Conservation (phyloP, 2,113 vertebrate genomes). For the Astur gentilis region DNA sequence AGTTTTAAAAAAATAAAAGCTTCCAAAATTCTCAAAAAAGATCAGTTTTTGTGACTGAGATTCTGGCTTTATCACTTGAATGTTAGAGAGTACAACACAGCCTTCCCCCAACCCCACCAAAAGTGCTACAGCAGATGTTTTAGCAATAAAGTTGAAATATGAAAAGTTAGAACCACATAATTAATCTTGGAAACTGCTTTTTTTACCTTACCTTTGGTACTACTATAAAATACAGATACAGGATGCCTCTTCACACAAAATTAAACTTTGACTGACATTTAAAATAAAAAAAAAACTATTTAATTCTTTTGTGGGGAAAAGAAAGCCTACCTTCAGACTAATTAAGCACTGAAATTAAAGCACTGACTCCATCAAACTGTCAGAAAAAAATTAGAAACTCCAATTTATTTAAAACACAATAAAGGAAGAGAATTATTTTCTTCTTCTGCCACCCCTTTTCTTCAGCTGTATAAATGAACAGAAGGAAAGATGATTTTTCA, state of each 20-base stretch:
- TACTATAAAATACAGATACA: neutral
- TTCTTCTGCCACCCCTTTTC: neutral
- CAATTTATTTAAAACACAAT: neutral
- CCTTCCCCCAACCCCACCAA: neutral
- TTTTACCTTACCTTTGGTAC: neutral
- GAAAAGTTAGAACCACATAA: neutral
- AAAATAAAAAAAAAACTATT: neutral
- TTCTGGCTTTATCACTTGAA: neutral
- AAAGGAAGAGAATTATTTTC: neutral
- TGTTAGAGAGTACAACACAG: neutral
- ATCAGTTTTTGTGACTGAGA: neutral
- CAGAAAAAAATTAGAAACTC: neutral
- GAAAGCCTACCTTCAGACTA: neutral
- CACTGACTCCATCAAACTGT: neutral
- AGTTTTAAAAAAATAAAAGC: neutral
- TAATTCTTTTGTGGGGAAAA: neutral
- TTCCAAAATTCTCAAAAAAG: neutral
- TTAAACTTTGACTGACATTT: neutral
- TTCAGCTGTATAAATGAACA: neutral
- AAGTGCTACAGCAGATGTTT: neutral
- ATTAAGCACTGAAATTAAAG: conserved; percentile 16
- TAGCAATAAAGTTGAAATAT: neutral
- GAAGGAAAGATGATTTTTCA: neutral
- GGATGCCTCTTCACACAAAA: neutral
- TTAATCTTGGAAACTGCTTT: neutral